Conservation (phyloP, 2,888 invertebrate genomes). For the Papilio elwesi region DNA sequence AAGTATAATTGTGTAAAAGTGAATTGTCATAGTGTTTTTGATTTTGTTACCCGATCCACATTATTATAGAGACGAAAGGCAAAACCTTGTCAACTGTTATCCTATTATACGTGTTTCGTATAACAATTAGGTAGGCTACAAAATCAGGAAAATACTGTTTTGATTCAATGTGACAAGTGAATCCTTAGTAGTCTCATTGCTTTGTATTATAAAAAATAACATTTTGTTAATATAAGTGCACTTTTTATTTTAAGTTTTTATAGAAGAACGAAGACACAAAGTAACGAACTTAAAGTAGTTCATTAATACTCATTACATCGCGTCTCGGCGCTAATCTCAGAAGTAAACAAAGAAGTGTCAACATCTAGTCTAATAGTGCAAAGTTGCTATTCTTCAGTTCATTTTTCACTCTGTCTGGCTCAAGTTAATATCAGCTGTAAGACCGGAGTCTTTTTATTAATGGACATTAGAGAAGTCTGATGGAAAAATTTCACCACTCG, state of each 20-base stretch:
- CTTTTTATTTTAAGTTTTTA: neutral
- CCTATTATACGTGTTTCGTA: no score
- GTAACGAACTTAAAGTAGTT: slow-evolving; percentile 9
- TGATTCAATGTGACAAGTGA: no score
- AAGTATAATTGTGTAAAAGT: no score
- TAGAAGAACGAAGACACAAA: neutral
- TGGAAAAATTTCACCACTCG: slow-evolving; percentile 66
- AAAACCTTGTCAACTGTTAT: no score
- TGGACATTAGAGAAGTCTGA: slow-evolving; percentile 53
- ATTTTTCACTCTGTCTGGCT: slow-evolving; percentile 65
- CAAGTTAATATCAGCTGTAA: slow-evolving; percentile 62
- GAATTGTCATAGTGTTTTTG: no score
- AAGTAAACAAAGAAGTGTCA: slow-evolving; percentile 48
- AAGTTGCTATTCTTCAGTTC: slow-evolving; percentile 49
- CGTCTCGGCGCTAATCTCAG: slow-evolving; percentile 46
- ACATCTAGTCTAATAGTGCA: slow-evolving; percentile 41
- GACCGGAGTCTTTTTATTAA: slow-evolving; percentile 65
- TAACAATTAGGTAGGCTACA: no score
- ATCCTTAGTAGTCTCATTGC: neutral
- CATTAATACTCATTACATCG: slow-evolving; percentile 25
- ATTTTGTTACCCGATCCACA: no score
- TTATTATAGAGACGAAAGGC: no score
- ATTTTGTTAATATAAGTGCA: neutral
- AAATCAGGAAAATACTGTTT: no score
- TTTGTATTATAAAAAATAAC: neutral